Base-by-base conservation (phyloP, 2,113 vertebrate genomes). In the Melozone crissalis region DNA sequence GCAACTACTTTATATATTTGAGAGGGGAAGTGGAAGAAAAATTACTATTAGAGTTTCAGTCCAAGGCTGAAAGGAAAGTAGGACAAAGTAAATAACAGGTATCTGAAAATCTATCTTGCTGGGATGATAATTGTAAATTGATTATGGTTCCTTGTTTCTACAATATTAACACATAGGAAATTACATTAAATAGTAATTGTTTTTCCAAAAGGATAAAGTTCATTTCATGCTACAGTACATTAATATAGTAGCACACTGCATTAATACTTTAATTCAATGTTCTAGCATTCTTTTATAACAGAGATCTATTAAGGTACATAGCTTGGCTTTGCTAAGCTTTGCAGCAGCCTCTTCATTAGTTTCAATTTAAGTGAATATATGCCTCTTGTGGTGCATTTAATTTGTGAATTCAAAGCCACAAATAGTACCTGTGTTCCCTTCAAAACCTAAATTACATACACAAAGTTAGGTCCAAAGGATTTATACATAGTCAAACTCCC, bases 221-320 rank as follows among this genome's bases (percentile, higher is more conserved):
- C 31, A 84, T 65, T 84, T 89, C 69, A 68, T 92, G 65, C 37
- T 74, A n/a, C 37, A 73, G 73, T 82, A 93, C 1, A 0, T 83
- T 93, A 89, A 87, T 84, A 79, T 9, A 61, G 46, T 78, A 81
- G 35, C 51, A 84, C 20, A 51, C 33, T 46, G 43, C 80, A 76
- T 89, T 95, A 90, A 95, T 91, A 93, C 2, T 94, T 90, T 93
- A 89, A 69, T 68, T 91, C 58, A 65, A 31, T 89, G 93, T 89
- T 79, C 49, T 35, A 82, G 31, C 76, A 82, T 51, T 67, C 37
- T 33, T 90, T 93, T 87, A 67, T 63, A 74, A 58, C 47, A 69
- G 62, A 94, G 78, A 39, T 90, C 39, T 77, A 12, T 74, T 57
- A 85, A 87, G 52, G 78, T 51, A 67, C 37, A 43, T 21, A 52